Percentiles rank a stretch among this genome's conserved stretches.
These are phyloP conservation scores for Ancistrus triradiatus DNA, from an alignment of 2,113 vertebrate species.

Conservation along the genomic window DNA sequence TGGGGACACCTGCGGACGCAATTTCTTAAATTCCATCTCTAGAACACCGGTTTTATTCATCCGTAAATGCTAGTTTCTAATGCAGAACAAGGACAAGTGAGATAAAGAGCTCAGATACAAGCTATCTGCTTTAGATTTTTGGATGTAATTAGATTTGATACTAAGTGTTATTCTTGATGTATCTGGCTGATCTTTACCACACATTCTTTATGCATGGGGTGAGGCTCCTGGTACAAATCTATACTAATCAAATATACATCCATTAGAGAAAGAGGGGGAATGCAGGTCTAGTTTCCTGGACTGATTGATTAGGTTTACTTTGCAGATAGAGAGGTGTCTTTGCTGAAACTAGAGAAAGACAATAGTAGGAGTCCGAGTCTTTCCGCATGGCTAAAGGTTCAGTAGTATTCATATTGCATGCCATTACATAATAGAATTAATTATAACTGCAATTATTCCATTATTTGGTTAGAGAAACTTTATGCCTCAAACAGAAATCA, in stretches of 20 bases:
- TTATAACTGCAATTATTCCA: too few relatives aligned
- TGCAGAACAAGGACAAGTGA: conserved; percentile 37
- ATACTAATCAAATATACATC: conserved; percentile 43
- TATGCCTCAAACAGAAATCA: too few relatives aligned
- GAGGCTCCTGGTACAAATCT: conserved; percentile 30
- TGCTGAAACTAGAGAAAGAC: conserved; percentile 24
- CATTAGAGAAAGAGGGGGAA: conserved; percentile 25
- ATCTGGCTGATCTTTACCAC: not conserved
- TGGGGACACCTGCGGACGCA: too few relatives aligned
- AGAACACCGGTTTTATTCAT: conserved; percentile 2
- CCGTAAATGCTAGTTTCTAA: conserved; percentile 46
- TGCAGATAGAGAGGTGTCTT: conserved; percentile 27
- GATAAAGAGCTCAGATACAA: conserved; percentile 14
- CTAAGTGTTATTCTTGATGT: conserved; percentile 15
- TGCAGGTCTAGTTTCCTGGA: conserved; percentile 1
- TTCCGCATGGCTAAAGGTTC: not conserved
- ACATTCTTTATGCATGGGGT: conserved; percentile 20
- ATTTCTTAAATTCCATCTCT: too few relatives aligned
- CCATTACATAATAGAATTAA: not conserved
- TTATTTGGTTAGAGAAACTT: too few relatives aligned
- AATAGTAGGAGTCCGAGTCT: not conserved
- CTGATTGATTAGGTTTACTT: conserved; percentile 41
- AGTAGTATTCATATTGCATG: not conserved
- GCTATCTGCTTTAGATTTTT: conserved; percentile 23
- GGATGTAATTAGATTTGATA: conserved; percentile 22